Evolutionary conservation across 2,113 vertebrate species (phyloP), one percentile per base, ranked within the genome.

Genomic region (Aegithalos caudatus): DNA sequence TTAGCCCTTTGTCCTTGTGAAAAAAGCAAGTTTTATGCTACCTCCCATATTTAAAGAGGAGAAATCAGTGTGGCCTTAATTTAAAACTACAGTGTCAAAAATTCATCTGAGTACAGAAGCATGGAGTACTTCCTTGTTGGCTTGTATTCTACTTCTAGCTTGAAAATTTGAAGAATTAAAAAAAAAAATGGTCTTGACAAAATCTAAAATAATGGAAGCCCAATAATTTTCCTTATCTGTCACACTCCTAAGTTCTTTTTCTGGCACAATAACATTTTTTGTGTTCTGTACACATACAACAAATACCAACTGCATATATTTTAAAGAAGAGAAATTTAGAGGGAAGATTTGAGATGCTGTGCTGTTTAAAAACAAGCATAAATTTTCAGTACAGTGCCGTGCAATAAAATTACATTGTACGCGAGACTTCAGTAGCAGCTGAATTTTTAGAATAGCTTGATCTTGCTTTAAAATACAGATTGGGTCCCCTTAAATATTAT

Each of bases 391-490:
- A 20, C 28, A 44, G 42, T 54, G 18, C 60, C 79, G 18, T 45
- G 58, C 60, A 74, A 28, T 81, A 56, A 73, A 86, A 54, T 71
- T 62, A 54, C 16, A 11, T 58, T 92, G 40, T 64, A 44, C 31
- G 28, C 28, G 25, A 69, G n/a, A 51, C 45, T 69, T 87, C 31
- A 35, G 37, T 76, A 76, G 37, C 17, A 42, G 40, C 1, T 82
- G 70, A 76, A 72, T 86, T 76, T 94, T 87, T 87, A 54, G 27
- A 61, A 47, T 92, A 48, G 29, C 38, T 89, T 82, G 17, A 8
- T 37, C 58, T 81, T 81, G 35, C 33, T 87, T 94, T 60, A 90
- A 96, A 94, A 83, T 86, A 79, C 37, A 50, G 50, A 87, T 87
- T 76, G 47, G 8, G 62, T 65, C 91, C 66, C 54, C 45, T 87